Evolutionary conservation across 2,113 vertebrate species (phyloP).

Genomic region (Centropus bengalensis): DNA sequence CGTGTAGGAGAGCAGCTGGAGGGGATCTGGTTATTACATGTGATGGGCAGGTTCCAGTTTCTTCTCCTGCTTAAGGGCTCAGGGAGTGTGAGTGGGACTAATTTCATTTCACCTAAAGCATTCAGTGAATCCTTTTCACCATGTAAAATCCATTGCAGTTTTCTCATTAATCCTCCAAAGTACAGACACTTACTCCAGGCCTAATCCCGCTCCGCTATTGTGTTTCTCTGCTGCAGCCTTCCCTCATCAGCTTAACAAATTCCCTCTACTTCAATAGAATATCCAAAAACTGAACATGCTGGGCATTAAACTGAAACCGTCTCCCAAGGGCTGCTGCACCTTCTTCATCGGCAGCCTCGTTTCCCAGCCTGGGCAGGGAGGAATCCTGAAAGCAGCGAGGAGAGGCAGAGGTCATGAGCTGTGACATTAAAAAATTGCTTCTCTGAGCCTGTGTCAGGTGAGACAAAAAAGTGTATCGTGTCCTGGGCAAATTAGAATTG

Average conservation of each 20-base stretch:
- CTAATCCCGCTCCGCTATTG: conserved; percentile 73
- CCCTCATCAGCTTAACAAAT: conserved; percentile 73
- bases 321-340: conserved; percentile 25
- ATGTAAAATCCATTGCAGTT: conserved; percentile 70
- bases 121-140: conserved; percentile 66
- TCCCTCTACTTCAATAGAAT: conserved; percentile 51
- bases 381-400: background rate
- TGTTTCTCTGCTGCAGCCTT: conserved; percentile 62
- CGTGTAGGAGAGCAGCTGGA: background rate
- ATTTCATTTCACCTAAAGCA: conserved; percentile 69
- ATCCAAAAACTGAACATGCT: conserved; percentile 49
- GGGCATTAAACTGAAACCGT: conserved; percentile 51
- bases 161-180: conserved; percentile 74
- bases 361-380: background rate
- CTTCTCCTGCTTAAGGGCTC: conserved; percentile 23
- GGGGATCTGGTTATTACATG: conserved; percentile 10
- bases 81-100: conserved; percentile 40
- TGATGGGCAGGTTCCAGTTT: conserved; percentile 26
- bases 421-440: conserved; percentile 65
- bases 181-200: conserved; percentile 69
- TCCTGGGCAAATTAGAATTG: conserved; percentile 63
- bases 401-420: conserved; percentile 9
- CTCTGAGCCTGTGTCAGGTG: background rate
- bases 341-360: background rate
- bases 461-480: conserved; percentile 12